phyloP scores from a whole-genome alignment of 37 sponge, comb jelly and placozoan species.

The Lycopodina hypogea region DNA sequence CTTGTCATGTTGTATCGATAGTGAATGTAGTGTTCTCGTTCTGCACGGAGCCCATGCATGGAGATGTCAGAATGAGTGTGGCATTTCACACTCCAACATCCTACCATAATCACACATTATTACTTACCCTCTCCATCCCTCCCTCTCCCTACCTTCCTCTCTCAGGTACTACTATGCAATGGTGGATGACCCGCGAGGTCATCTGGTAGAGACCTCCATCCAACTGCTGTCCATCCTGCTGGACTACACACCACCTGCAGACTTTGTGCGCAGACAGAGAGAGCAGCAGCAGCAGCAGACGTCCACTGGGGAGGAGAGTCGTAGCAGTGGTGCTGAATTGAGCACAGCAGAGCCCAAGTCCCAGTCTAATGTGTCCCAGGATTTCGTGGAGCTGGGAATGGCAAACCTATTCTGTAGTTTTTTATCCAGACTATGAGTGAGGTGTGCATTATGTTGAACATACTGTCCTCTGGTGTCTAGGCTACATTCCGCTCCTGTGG shows the following conservation, averaged over 20 bases:
- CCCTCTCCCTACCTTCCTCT: not conserved
- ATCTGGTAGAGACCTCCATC: conserved; percentile 72
- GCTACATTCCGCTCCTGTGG: no score
- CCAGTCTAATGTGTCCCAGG: not conserved
- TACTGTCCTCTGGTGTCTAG: no score
- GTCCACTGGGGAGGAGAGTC: no score
- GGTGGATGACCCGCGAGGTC: conserved; percentile 76
- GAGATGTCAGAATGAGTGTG: no score
- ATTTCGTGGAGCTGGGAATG: conserved; percentile 32
- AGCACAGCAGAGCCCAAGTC: not conserved
- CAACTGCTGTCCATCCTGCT: conserved; percentile 79
- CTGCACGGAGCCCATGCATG: no score
- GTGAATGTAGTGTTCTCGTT: no score
- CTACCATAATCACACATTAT: no score
- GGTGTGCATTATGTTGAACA: no score
- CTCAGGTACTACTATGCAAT: conserved; percentile 85
- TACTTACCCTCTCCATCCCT: no score
- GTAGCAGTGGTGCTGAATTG: not conserved
- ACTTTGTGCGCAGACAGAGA: not conserved
- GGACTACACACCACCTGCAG: conserved; percentile 60
- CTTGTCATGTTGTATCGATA: no score
- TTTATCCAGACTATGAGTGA: conserved; percentile 85
- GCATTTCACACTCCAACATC: no score
- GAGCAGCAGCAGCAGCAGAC: conserved; percentile 6
- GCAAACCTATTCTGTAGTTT: conserved; percentile 84